Percentiles rank a stretch among this genome's conserved stretches.
Conservation (phyloP, 2,888 invertebrate genomes). For the Seira sanloemensis region DNA sequence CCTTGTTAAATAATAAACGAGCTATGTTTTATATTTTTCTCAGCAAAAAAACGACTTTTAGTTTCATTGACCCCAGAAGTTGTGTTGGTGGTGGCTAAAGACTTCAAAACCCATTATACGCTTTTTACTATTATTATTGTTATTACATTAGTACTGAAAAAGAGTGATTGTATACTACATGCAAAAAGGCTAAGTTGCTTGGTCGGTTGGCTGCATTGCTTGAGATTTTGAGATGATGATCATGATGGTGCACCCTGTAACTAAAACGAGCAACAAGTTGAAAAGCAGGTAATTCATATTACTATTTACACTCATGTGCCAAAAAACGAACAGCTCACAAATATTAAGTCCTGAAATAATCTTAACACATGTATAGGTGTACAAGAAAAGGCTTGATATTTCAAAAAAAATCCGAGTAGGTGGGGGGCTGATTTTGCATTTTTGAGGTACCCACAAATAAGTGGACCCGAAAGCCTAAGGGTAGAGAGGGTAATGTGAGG, state of each 20-base stretch:
- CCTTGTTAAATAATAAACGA: slow-evolving; percentile 58
- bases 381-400: no score
- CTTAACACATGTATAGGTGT: no score
- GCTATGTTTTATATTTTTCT: slow-evolving; percentile 9
- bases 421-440: no score
- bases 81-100: slow-evolving; percentile 12
- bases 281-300: slow-evolving; percentile 37
- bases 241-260: slow-evolving; percentile 15
- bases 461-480: no score
- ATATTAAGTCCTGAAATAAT: no score
- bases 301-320: background rate
- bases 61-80: slow-evolving; percentile 73
- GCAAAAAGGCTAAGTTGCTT: slow-evolving; percentile 50
- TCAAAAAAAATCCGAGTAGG: no score
- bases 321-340: no score
- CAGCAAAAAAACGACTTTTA: slow-evolving; percentile 63
- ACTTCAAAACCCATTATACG: background rate
- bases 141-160: slow-evolving; percentile 39
- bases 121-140: slow-evolving; percentile 42
- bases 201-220: slow-evolving; percentile 49
- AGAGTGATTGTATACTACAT: background rate
- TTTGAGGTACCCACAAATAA: no score
- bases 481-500: no score
- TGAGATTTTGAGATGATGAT: slow-evolving; percentile 16
- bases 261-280: slow-evolving; percentile 27